Conservation (phyloP, 1,140 invertebrate genomes). For the Zaprionus nigranus region DNA sequence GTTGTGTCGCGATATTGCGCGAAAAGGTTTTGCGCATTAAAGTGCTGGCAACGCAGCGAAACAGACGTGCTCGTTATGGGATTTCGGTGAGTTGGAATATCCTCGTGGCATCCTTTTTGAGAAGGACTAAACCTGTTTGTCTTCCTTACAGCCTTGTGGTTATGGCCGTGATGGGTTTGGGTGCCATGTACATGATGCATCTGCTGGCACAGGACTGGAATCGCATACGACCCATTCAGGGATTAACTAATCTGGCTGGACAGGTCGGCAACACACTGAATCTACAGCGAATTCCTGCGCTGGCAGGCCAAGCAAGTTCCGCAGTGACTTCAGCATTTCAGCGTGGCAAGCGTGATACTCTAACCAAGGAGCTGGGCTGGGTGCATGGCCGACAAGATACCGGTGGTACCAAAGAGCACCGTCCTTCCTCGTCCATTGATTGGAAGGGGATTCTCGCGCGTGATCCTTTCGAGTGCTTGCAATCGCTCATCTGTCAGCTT, state of each 20-base stretch:
- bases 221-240: slow-evolving; percentile 79
- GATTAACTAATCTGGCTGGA: slow-evolving; percentile 54
- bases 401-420: slow-evolving; percentile 14
- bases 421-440: slow-evolving; percentile 46
- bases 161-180: slow-evolving; percentile 83
- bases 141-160: slow-evolving; percentile 63
- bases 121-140: background rate
- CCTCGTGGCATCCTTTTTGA: slow-evolving; percentile 11
- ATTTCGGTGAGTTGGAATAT: slow-evolving; percentile 55
- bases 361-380: slow-evolving; percentile 32
- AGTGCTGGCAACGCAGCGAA: slow-evolving; percentile 47
- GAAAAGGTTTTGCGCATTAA: slow-evolving; percentile 50
- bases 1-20: slow-evolving; percentile 4
- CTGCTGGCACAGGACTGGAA: slow-evolving; percentile 85
- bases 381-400: slow-evolving; percentile 27
- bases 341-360: slow-evolving; percentile 51
- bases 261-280: slow-evolving; percentile 28
- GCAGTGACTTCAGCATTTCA: slow-evolving; percentile 33
- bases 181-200: slow-evolving; percentile 85
- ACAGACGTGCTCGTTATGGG: slow-evolving; percentile 66
- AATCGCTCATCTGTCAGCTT: slow-evolving; percentile 81
- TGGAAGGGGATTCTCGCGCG: slow-evolving; percentile 79
- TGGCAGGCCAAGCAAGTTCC: slow-evolving; percentile 56
- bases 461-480: slow-evolving; percentile 82
- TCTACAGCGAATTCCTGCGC: slow-evolving; percentile 40